Conservation (phyloP, 2,797 vertebrate genomes). For the Falco biarmicus region DNA sequence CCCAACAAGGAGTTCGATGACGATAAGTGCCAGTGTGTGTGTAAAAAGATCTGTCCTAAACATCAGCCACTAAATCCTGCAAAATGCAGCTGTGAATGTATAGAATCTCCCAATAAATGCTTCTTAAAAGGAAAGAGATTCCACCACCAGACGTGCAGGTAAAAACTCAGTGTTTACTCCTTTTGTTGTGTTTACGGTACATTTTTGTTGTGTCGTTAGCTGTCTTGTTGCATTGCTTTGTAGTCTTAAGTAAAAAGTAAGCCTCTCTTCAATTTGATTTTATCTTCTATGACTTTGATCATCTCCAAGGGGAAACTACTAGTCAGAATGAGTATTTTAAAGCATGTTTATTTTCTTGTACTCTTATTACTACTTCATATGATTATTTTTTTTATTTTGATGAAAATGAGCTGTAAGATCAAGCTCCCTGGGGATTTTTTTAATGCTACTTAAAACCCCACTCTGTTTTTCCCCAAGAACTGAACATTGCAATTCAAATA, state of each 20-base stretch:
- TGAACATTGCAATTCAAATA: not conserved
- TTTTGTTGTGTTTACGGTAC: not conserved
- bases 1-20: slow-evolving; percentile 86
- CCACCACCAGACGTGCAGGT: slow-evolving; percentile 94
- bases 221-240: not conserved
- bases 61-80: slow-evolving; percentile 89
- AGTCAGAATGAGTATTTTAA: not conserved
- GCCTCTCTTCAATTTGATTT: not conserved
- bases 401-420: not conserved
- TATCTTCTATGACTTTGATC: not conserved
- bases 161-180: not conserved
- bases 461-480: not conserved
- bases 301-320: not conserved
- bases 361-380: not conserved
- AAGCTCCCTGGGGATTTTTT: rapidly evolving
- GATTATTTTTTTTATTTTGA: not conserved
- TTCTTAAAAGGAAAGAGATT: slow-evolving; percentile 92
- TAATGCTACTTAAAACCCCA: not conserved
- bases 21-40: slow-evolving; percentile 90
- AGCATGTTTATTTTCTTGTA: not conserved
- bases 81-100: slow-evolving; percentile 93
- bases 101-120: slow-evolving; percentile 91
- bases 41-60: slow-evolving; percentile 87
- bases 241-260: not conserved
- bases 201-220: not conserved